These are phyloP conservation scores for Triplophysa bombifrons DNA, from an alignment of 2,797 vertebrate genomes.

Conservation along the genomic window DNA sequence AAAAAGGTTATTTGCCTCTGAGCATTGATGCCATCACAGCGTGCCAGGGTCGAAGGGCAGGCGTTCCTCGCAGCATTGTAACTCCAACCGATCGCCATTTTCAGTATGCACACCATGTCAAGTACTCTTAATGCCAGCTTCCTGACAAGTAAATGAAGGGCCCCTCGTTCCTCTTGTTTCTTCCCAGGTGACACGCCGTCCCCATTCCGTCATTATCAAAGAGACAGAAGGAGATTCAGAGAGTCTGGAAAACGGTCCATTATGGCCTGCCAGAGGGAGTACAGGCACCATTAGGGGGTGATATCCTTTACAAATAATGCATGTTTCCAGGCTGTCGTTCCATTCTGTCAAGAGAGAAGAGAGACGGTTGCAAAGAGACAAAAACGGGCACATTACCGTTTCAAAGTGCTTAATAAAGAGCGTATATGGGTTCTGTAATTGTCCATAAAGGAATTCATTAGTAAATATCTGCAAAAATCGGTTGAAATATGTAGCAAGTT, in stretches of 20 bases:
- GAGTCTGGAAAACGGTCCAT: conserved; percentile 79
- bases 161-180: conserved; percentile 73
- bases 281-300: conserved; percentile 76
- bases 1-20: conserved; percentile 1
- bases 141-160: conserved; percentile 77
- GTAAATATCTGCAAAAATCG: neutral
- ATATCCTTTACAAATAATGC: conserved; percentile 83
- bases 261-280: conserved; percentile 75
- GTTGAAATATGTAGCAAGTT: neutral
- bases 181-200: conserved; percentile 78
- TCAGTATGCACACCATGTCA: conserved; percentile 68
- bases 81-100: conserved; percentile 63
- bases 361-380: conserved; percentile 54
- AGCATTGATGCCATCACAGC: conserved; percentile 42
- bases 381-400: conserved; percentile 50
- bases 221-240: conserved; percentile 69
- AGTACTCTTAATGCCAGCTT: conserved; percentile 66
- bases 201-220: conserved; percentile 82
- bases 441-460: neutral
- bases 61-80: conserved; percentile 61
- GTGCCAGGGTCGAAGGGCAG: conserved; percentile 58
- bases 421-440: neutral
- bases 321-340: conserved; percentile 72
- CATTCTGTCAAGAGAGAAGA: conserved; percentile 65
- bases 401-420: neutral